A percentile compares a stretch with the other conserved stretches of the same genome.
phyloP scores from a whole-genome alignment of 2,113 vertebrate species.

The Caranx melampygus region DNA sequence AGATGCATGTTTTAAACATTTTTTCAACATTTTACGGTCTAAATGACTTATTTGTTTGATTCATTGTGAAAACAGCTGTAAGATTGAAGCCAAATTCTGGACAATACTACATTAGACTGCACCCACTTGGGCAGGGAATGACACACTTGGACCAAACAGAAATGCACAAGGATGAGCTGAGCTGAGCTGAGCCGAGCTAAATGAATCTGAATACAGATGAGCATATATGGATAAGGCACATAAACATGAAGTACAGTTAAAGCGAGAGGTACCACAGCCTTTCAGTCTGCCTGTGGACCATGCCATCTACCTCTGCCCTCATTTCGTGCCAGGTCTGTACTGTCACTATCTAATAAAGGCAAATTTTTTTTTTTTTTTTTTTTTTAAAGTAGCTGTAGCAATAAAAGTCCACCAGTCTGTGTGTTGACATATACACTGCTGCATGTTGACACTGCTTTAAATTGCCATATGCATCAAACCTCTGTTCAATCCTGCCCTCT shows the following conservation, averaged over 20 bases:
- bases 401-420: neutral
- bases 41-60: neutral
- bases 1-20: neutral
- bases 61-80: neutral
- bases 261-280: neutral
- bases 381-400: neutral
- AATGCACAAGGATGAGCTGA: neutral
- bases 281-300: neutral
- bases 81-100: too few relatives aligned
- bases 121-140: neutral
- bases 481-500: neutral
- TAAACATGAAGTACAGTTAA: conserved; percentile 8
- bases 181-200: conserved; percentile 1
- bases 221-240: neutral
- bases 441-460: neutral
- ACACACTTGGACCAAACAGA: neutral
- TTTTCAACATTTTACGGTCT: neutral
- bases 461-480: neutral
- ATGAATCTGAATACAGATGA: conserved; percentile 2
- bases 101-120: neutral
- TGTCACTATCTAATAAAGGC: neutral
- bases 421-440: neutral
- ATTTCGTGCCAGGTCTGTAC: neutral
- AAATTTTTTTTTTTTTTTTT: too few relatives aligned
- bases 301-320: neutral